Base-by-base conservation (phyloP, 2,888 invertebrate genomes). In the Encarsia formosa region DNA sequence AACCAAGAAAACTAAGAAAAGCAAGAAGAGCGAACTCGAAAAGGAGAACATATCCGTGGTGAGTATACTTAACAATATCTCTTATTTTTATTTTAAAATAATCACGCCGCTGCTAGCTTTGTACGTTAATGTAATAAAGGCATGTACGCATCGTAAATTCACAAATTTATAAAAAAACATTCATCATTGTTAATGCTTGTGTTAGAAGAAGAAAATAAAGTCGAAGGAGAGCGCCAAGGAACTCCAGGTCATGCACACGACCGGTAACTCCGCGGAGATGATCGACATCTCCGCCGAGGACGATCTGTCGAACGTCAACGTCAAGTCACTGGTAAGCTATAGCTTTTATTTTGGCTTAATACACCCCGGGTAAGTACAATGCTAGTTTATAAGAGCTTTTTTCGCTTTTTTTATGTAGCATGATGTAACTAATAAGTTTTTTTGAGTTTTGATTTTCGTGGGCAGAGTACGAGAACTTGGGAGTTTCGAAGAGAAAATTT, bases 1-100 rank as follows among this genome's bases (percentile, higher is more conserved):
- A 49, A 82, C 80, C 69, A 81, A 79, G 71, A 82, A 82, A 68
- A 77, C 79, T 49, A 84, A 82, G 75, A 84, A 82, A 68, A 78
- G 78, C 44, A 81, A 82, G 69, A 83, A 81, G 65, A 75, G 69
- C 58, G 81, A 81, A 59, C 75, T 77, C 55, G 82, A 83, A 64
- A 83, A 82, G 71, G 82, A 84, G 67, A 84, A 83, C 66, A 83
- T 84, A 67, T 84, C 83, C 59, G 82, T 84, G 76, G 84, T 84
- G 74, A 82, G 81, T 78, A 61, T 45, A n/a, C n/a, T n/a, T n/a
- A n/a, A n/a, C n/a, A n/a, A n/a, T n/a, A n/a, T n/a, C n/a, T n/a
- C n/a, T n/a, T n/a, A n/a, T n/a, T n/a, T n/a, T n/a, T n/a, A n/a
- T n/a, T n/a, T n/a, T n/a, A n/a, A n/a, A n/a, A n/a, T n/a, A n/a